These are phyloP conservation scores for Lasiurus cinereus DNA, from an alignment of 2,113 vertebrate genomes.

Conservation along the genomic window DNA sequence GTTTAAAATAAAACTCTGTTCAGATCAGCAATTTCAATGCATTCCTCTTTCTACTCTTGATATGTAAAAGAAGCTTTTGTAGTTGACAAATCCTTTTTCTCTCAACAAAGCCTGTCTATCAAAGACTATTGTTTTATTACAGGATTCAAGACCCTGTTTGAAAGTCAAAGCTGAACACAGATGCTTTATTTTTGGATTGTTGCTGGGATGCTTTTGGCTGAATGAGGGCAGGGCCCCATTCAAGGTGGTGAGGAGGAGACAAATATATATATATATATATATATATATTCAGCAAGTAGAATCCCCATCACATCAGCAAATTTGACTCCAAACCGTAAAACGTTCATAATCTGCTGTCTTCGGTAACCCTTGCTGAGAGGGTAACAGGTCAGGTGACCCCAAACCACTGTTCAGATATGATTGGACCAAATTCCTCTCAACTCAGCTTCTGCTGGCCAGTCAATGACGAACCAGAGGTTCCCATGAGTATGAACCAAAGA, in stretches of 20 bases:
- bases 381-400: background rate
- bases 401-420: background rate
- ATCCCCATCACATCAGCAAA: background rate
- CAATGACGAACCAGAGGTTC: background rate
- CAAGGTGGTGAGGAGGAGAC: background rate
- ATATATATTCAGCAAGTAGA: background rate
- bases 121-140: background rate
- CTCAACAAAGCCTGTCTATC: background rate
- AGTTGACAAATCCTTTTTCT: slow-evolving; percentile 5
- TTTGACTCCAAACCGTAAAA: background rate
- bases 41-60: background rate
- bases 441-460: background rate
- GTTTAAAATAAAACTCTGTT: background rate
- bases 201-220: background rate
- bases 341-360: background rate
- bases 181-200: background rate
- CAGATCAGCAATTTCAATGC: background rate
- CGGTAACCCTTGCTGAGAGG: background rate
- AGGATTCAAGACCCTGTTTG: slow-evolving; percentile 1
- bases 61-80: background rate
- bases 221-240: background rate
- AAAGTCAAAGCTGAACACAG: background rate
- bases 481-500: background rate
- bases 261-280: background rate
- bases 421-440: background rate